phyloP scores from a whole-genome alignment of 2,888 invertebrate genomes.

The Plebejus melissa region DNA sequence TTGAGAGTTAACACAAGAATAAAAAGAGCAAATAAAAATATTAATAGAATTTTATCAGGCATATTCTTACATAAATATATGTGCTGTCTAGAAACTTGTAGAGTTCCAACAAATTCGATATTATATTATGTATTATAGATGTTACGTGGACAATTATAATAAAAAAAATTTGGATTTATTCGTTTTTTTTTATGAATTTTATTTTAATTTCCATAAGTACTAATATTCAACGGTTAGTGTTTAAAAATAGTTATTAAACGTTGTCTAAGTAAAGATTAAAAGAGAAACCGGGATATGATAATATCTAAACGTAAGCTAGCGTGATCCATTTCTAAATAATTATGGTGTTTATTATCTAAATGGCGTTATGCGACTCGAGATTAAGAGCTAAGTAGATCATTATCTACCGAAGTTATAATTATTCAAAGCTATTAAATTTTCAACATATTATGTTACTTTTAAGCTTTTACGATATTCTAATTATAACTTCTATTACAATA shows the following conservation, averaged over 20 bases:
- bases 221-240: not conserved
- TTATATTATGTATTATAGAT: not conserved
- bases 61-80: not conserved
- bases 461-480: not conserved
- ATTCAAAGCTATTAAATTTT: not conserved
- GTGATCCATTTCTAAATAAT: slow-evolving; percentile 58
- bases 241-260: not conserved
- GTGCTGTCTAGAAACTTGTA: not conserved
- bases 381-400: not conserved
- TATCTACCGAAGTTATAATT: not conserved
- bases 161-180: not conserved
- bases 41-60: slow-evolving; percentile 48
- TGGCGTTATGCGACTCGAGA: not conserved
- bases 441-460: not conserved
- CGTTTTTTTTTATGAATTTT: too few species aligned
- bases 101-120: not conserved
- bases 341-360: slow-evolving; percentile 56
- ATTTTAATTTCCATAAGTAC: too few species aligned
- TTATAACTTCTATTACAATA: not conserved
- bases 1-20: slow-evolving; percentile 59
- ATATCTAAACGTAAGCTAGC: slow-evolving; percentile 14
- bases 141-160: not conserved
- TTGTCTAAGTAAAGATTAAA: not conserved
- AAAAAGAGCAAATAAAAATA: slow-evolving; percentile 65
- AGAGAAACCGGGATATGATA: slow-evolving; percentile 13